phyloP scores from a whole-genome alignment of 1,140 invertebrate genomes.

The Eufriesea mexicana region DNA sequence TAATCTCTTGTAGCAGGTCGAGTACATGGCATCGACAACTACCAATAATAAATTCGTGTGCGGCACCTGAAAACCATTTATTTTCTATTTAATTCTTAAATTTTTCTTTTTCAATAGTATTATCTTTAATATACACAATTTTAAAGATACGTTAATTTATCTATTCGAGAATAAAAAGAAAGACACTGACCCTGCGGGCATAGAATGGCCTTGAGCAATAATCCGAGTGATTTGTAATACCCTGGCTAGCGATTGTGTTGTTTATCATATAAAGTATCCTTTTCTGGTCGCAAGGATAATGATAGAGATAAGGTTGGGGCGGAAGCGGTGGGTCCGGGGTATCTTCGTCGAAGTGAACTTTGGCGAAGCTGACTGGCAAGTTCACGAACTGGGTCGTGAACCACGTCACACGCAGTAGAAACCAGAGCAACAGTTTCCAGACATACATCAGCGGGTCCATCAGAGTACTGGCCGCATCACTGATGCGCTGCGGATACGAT shows the following conservation, averaged over 20 bases:
- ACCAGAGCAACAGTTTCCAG: constrained; percentile 72
- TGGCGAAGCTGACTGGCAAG: constrained; percentile 71
- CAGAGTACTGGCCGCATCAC: constrained; percentile 67
- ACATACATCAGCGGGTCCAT: constrained; percentile 72
- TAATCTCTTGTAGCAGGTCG: constrained; percentile 75
- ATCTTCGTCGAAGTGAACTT: constrained; percentile 74
- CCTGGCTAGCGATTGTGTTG: constrained; percentile 79
- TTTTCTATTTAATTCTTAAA: not conserved
- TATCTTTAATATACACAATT: not conserved
- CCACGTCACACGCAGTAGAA: constrained; percentile 71
- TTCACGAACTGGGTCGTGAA: constrained; percentile 71
- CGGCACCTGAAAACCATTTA: constrained; percentile 84
- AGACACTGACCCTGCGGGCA: constrained; percentile 73
- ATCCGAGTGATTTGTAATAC: constrained; percentile 67
- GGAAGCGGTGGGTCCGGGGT: constrained; percentile 75
- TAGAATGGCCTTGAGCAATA: constrained; percentile 76
- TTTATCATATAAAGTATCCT: constrained; percentile 87
- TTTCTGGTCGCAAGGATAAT: constrained; percentile 86
- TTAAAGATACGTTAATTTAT: too few species aligned
- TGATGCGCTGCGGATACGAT: constrained; percentile 60
- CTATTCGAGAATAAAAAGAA: too few species aligned
- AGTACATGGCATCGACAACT: constrained; percentile 85
- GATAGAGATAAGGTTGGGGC: constrained; percentile 73
- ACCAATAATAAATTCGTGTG: constrained; percentile 92
- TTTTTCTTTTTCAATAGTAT: not conserved